Base-by-base conservation (phyloP, 2,797 vertebrate genomes). In the Chaenodraco wilsoni region DNA sequence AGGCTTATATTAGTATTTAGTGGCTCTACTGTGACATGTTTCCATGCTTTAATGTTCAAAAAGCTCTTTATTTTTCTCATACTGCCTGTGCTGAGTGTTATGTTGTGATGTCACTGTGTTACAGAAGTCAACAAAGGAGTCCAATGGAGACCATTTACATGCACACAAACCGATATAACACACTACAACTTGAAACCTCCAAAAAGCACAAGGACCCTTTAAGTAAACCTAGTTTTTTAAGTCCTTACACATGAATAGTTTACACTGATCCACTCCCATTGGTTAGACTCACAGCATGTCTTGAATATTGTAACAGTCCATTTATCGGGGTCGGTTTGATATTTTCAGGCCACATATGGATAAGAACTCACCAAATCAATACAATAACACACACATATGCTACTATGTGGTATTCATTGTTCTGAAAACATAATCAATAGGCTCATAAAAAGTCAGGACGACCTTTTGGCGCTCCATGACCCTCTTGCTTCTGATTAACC, bases 401-500 rank as follows among this genome's bases (percentile, higher is more conserved):
- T 71, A 84, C 74, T 59, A 41, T 83, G 72, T 80, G 84, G 84
- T 88, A 89, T 88, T 86, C 88, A 89, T 83, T 86, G 87, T 86
- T 87, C 63, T 78, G 69, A 90, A 88, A 92, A 85, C 77, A 78
- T 81, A 91, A 92, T 93, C 91, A 91, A 89, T 93, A 83, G 67
- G 65, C 87, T 93, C 85, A 91, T 93, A 87, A 88, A 89, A 84
- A 88, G 79, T 72, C 84, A 68, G 76, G 21, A 71, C 41, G 81
- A 87, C 87, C 87, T 83, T 84, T 83, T 84, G 83, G 62, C 66
- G 45, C 71, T 51, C 55, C 12, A 7, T 90, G 91, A 91, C 90
- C 90, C 78, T 57, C 71, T 87, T 84, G 82, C 81, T 81, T 91
- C 84, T 89, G 83, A 92, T 94, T 93, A 92, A 92, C 91, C 88